Percentiles rank a stretch among this genome's conserved stretches.
phyloP scores from a whole-genome alignment of 2,888 invertebrate genomes.

The Holacanthella duospinosa region DNA sequence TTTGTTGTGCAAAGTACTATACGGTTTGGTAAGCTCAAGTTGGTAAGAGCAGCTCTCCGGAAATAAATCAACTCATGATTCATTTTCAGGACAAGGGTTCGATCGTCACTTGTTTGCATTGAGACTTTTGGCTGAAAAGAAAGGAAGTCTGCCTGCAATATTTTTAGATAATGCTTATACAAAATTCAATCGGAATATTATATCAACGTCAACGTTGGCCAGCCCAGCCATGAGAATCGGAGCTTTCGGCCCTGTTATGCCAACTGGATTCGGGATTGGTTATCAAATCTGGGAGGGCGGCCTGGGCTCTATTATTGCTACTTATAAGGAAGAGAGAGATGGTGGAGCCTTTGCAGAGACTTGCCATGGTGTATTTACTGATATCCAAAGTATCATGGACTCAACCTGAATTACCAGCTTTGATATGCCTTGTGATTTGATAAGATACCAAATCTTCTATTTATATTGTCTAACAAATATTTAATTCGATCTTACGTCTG shows the following conservation, averaged over 20 bases:
- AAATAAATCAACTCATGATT: no score
- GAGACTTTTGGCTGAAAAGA: slow-evolving; percentile 56
- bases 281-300: slow-evolving; percentile 75
- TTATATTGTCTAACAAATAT: no score
- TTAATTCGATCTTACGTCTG: neutral
- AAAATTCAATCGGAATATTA: slow-evolving; percentile 71
- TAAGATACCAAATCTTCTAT: no score
- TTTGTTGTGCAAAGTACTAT: no score
- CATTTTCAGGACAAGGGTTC: slow-evolving; percentile 73
- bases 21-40: no score
- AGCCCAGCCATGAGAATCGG: slow-evolving; percentile 77
- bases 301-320: slow-evolving; percentile 71
- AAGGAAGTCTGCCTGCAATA: slow-evolving; percentile 29
- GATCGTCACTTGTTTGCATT: slow-evolving; percentile 90
- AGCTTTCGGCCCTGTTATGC: slow-evolving; percentile 85
- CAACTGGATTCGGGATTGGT: slow-evolving; percentile 84
- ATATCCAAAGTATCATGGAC: slow-evolving; percentile 48
- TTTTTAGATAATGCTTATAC: slow-evolving; percentile 50
- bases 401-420: no score
- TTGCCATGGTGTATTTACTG: slow-evolving; percentile 59
- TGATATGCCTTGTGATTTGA: no score
- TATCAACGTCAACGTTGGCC: slow-evolving; percentile 89
- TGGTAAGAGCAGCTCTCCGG: no score
- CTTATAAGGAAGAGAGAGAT: slow-evolving; percentile 60
- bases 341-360: slow-evolving; percentile 61